A percentile compares a stretch with the other conserved stretches of the same genome.
phyloP scores from a whole-genome alignment of 2,113 vertebrate species.

The Taxidea taxus region DNA sequence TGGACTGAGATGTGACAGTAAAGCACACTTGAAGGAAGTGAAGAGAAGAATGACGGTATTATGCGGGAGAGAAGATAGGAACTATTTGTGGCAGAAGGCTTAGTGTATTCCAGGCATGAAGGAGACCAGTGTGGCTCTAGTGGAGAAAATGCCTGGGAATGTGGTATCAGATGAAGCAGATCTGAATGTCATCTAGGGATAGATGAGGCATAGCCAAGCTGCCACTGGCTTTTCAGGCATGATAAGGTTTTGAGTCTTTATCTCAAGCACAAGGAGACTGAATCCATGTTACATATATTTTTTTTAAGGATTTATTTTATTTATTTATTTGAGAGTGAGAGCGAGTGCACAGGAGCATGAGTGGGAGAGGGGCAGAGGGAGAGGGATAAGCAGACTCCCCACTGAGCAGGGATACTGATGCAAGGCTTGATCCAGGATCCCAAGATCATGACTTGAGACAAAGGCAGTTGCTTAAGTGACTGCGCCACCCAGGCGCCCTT shows the following conservation, averaged over 20 bases:
- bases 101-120: background rate
- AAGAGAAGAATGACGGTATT: background rate
- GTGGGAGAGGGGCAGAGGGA: background rate
- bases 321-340: background rate
- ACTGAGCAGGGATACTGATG: background rate
- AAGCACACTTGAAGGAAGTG: background rate
- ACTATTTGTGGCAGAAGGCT: background rate
- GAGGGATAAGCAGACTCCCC: background rate
- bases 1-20: background rate
- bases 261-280: background rate
- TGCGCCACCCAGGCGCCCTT: background rate
- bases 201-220: background rate
- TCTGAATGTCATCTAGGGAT: background rate
- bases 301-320: background rate
- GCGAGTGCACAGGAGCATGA: accelerated
- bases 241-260: background rate
- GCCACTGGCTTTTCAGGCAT: background rate
- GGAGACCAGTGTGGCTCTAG: background rate
- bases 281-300: background rate
- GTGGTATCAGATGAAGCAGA: background rate
- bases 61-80: background rate
- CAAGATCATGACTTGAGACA: background rate
- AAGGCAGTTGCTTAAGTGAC: no score
- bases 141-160: background rate
- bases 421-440: background rate